Conservation (phyloP, 2,113 vertebrate species). For the Plestiodon gilberti region DNA sequence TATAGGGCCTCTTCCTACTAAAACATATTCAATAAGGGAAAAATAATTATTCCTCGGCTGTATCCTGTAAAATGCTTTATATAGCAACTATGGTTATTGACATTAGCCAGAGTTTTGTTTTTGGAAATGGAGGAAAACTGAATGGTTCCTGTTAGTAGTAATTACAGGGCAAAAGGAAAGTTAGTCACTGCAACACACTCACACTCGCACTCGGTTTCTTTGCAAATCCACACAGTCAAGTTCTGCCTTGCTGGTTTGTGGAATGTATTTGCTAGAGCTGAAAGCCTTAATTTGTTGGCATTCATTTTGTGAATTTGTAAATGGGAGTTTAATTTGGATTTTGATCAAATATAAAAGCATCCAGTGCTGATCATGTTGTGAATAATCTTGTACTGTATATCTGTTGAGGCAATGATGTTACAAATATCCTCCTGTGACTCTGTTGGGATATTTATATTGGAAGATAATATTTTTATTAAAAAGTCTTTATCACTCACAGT, state of each 20-base stretch:
- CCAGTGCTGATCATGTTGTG: neutral
- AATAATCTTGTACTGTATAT: neutral
- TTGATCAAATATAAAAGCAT: neutral
- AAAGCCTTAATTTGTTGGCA: neutral
- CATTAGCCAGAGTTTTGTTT: neutral
- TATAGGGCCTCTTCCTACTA: neutral
- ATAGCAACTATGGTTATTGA: slow-evolving; percentile 7
- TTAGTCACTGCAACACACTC: neutral
- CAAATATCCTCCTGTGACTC: neutral
- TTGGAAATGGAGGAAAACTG: neutral
- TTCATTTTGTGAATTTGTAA: neutral
- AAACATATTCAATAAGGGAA: neutral
- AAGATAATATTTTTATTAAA: neutral
- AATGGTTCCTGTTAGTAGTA: neutral
- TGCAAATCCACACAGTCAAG: neutral
- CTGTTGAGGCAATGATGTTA: neutral
- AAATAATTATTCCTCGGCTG: slow-evolving; percentile 1
- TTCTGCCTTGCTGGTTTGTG: neutral
- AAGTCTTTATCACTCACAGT: neutral
- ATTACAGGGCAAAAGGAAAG: slow-evolving; percentile 16
- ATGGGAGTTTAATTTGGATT: neutral
- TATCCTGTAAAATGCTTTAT: slow-evolving; percentile 14
- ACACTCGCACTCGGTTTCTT: neutral
- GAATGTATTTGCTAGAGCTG: neutral
- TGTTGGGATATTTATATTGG: neutral